phyloP scores from a whole-genome alignment of 2,888 invertebrate species.

The Tubulanus polymorphus region DNA sequence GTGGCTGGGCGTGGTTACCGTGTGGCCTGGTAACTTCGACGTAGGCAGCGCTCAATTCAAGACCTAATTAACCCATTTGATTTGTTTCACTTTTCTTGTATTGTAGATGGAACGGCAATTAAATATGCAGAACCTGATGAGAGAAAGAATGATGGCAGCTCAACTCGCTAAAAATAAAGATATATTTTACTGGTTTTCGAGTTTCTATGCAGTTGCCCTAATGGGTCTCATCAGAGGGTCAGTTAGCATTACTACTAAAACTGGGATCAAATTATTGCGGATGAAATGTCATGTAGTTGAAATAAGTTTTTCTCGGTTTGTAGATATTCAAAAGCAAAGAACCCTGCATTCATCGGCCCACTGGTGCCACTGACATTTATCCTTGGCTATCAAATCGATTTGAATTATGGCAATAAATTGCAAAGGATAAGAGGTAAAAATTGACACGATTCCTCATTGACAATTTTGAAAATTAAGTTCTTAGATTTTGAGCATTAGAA shows the following conservation, averaged over 20 bases:
- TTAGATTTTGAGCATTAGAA: too few relatives aligned
- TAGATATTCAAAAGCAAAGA: constrained; percentile 25
- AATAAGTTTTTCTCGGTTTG: not conserved
- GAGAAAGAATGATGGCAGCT: constrained; percentile 69
- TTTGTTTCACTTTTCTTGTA: not conserved
- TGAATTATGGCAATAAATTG: constrained; percentile 73
- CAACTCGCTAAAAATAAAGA: constrained; percentile 66
- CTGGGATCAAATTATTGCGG: not conserved
- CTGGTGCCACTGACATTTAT: constrained; percentile 69
- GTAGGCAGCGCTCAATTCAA: too few relatives aligned
- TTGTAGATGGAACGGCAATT: constrained; percentile 71
- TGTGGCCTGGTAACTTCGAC: too few relatives aligned
- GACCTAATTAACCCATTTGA: too few relatives aligned
- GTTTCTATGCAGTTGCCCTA: constrained; percentile 64
- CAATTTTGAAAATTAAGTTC: too few relatives aligned
- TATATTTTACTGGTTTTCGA: constrained; percentile 68
- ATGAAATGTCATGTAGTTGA: not conserved
- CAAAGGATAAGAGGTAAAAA: constrained; percentile 68
- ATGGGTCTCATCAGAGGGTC: constrained; percentile 53
- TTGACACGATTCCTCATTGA: not conserved
- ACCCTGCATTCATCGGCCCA: constrained; percentile 63
- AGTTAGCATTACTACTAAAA: constrained; percentile 10
- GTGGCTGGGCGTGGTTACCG: too few relatives aligned
- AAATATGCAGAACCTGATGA: constrained; percentile 74
- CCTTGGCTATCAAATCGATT: constrained; percentile 69